These are phyloP conservation scores for Polypedilum pembai DNA, from an alignment of 1,140 invertebrate species.

Conservation along the genomic window DNA sequence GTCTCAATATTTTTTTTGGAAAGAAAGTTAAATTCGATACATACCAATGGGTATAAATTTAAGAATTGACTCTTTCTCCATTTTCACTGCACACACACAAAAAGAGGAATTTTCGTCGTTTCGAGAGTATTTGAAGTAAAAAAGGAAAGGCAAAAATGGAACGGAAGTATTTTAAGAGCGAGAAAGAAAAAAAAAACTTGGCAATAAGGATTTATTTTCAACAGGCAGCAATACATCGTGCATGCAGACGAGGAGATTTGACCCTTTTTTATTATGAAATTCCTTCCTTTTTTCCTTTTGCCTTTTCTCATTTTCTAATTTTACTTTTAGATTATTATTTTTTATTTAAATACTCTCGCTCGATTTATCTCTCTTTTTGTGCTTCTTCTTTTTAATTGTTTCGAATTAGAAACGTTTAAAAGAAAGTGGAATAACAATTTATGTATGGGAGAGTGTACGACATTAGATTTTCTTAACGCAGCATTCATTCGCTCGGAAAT, in stretches of 20 bases:
- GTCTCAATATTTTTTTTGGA: neutral
- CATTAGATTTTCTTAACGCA: too few relatives aligned
- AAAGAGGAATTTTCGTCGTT: neutral
- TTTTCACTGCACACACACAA: neutral
- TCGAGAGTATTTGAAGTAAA: neutral
- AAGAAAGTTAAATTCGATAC: conserved; percentile 13
- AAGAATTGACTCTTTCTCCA: neutral
- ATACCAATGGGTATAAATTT: neutral
- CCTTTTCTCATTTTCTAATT: neutral
- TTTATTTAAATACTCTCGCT: conserved; percentile 9
- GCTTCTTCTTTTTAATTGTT: neutral
- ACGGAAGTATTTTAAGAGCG: conserved; percentile 8
- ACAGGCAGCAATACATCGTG: conserved; percentile 1
- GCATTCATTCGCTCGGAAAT: neutral
- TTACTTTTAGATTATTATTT: conserved; percentile 11
- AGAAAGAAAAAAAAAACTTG: neutral
- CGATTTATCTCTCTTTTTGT: neutral
- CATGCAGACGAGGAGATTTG: neutral
- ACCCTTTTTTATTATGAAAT: conserved; percentile 23
- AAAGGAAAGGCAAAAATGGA: neutral
- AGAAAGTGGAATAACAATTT: neutral
- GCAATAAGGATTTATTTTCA: conserved; percentile 18
- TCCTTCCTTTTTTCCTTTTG: neutral
- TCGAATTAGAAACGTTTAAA: conserved; percentile 4
- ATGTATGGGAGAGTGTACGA: neutral